These are phyloP conservation scores for Bungarus multicinctus DNA, from an alignment of 2,113 vertebrate species.

Conservation along the genomic window DNA sequence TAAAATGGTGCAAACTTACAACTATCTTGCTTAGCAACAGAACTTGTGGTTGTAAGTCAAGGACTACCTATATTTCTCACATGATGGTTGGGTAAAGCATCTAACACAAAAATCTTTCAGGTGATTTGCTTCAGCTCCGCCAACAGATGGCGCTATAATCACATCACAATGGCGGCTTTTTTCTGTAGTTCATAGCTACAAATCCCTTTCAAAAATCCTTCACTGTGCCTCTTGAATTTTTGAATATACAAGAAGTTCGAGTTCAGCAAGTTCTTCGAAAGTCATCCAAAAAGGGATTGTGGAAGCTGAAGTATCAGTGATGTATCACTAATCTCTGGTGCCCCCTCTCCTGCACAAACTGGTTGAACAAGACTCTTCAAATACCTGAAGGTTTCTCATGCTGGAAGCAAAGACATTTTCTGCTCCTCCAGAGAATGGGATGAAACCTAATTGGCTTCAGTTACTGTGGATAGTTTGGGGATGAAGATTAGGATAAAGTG, in stretches of 20 bases:
- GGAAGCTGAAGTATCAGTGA: neutral
- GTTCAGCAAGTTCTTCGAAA: neutral
- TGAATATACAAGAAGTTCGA: neutral
- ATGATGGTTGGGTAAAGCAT: neutral
- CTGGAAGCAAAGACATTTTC: neutral
- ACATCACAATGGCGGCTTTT: neutral
- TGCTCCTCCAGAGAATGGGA: neutral
- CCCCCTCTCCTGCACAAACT: neutral
- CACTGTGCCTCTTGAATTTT: neutral
- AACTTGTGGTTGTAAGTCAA: neutral
- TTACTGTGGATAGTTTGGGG: neutral
- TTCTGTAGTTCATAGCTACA: neutral
- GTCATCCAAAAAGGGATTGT: neutral
- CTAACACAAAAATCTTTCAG: neutral
- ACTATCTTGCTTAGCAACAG: neutral
- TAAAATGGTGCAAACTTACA: neutral
- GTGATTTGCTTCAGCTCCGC: neutral
- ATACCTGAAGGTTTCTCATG: neutral
- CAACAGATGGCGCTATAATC: slow-evolving; percentile 5
- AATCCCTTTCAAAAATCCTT: neutral
- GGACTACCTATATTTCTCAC: neutral
- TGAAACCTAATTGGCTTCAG: neutral
- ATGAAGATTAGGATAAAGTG: neutral
- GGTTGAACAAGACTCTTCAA: neutral
- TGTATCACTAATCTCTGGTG: neutral